Base-by-base conservation (phyloP, 2,113 vertebrate species). In the Psittacara wagleri region DNA sequence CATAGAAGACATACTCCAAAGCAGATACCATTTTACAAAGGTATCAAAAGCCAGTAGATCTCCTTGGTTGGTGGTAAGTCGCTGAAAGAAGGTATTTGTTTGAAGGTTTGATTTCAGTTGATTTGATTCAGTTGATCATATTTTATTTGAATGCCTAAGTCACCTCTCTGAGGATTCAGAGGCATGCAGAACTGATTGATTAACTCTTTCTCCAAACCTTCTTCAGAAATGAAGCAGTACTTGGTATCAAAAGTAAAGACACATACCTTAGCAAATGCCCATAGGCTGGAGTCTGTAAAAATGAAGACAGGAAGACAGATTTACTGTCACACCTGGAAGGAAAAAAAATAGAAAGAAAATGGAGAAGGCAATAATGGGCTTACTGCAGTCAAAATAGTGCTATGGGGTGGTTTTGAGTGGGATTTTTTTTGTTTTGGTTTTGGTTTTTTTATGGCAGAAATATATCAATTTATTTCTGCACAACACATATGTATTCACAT, bases 81-180 rank as follows among this genome's bases (percentile, higher is more conserved):
- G 4, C 1, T 61, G 55, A 44, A 28, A n/a, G 29, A 27, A 31
- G 8, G 16, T 15, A 0, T 20, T 68, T 17, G 29, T 57, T 13
- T 16, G 3, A 8, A 9, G 2, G 13, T 61, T 83, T 81, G 0
- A 1, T 73, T 93, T 75, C 0, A 0, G 8, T 94, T 33, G 18
- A 33, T 33, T 55, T 55, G 29, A 20, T 55, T 33, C 29, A 55
- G 54, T 13, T 55, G 54, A 55, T 55, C 11, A 6, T 55, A 20
- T 55, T 33, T 55, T 33, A 33, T 55, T 69, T 77, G 39, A 62
- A 25, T 54, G 41, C 10, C 5, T 9, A 1, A 28, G 22, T 72
- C 31, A 22, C 0, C 0, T 73, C 44, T 67, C 5, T 41, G 63
- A 33, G 37, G 37, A 74, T 74, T 25, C 33, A 87, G 67, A 76